Base-by-base conservation (phyloP, 2,797 vertebrate species). In the Gouania willdenowi region DNA sequence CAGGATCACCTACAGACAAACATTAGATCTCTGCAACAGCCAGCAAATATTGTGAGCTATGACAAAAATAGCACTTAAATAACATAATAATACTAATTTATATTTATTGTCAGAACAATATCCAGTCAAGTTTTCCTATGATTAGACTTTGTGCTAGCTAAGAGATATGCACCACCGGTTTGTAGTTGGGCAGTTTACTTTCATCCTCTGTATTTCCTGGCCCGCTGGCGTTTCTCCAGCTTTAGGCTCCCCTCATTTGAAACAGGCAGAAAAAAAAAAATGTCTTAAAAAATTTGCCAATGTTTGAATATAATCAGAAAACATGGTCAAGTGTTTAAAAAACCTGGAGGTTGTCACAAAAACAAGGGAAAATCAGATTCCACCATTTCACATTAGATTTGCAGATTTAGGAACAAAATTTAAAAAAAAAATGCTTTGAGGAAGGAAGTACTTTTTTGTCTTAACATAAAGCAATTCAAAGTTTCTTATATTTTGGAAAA, bases 101-200 rank as follows among this genome's bases (percentile, higher is more conserved):
- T 81, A 80, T 75, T 83, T 90, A 81, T 71, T 87, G 85, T 85
- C 88, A 90, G 89, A 93, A 92, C 84, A 92, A 94, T 92, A 95
- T 97, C 94, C 93, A 98, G 96, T 98, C 94, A 97, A 94, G 93
- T 95, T 92, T 94, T 88, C 81, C 83, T 87, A 90, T 90, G 87
- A 90, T 89, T 92, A 83, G 78, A 81, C 85, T 83, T 90, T 87
- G 81, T 89, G 88, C 89, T 92, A 93, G 91, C 91, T 93, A 92
- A 93, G 81, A 91, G 73, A 80, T 84, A 87, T 82, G 82, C 83
- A 92, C 90, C 91, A 94, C 83, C 64, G 84, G 84, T 91, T 94
- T 95, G 94, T 94, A 95, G 94, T 97, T 94, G 92, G 94, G 91
- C 91, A 93, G 86, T 91, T 91, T 91, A 53, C 42, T 66, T 81